Evolutionary conservation across 2,888 invertebrate genomes (phyloP).

Genomic region (Nomada ferruginata): DNA sequence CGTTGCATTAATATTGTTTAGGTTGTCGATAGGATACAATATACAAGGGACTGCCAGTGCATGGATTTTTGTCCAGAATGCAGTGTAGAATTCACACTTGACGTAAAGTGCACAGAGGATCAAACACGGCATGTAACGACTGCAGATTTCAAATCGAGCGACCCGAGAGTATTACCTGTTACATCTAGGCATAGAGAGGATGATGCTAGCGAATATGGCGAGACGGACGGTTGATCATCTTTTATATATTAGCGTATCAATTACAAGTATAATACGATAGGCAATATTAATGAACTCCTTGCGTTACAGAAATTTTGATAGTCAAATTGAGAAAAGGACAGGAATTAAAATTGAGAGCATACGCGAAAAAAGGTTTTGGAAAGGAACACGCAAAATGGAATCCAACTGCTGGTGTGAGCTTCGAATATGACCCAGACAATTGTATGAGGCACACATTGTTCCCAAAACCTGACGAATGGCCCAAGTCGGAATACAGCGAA

Average conservation of each 20-base stretch:
- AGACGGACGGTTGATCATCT: slow-evolving; percentile 91
- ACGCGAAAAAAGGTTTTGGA: slow-evolving; percentile 98
- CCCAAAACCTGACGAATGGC: slow-evolving; percentile 99
- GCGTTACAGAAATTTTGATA: slow-evolving; percentile 87
- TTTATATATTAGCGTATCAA: background rate
- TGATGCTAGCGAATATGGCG: slow-evolving; percentile 96
- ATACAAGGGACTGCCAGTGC: slow-evolving; percentile 97
- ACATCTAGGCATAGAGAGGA: slow-evolving; percentile 96
- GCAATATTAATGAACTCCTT: slow-evolving; percentile 75
- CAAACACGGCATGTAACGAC: slow-evolving; percentile 98
- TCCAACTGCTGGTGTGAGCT: slow-evolving; percentile 98
- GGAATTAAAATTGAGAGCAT: slow-evolving; percentile 96
- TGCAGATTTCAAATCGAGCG: slow-evolving; percentile 96
- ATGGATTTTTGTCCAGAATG: slow-evolving; percentile 99
- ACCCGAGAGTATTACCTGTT: slow-evolving; percentile 95
- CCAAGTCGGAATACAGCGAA: slow-evolving; percentile 98
- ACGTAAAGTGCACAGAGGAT: slow-evolving; percentile 97
- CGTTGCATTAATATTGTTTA: slow-evolving; percentile 51
- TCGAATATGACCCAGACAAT: slow-evolving; percentile 99
- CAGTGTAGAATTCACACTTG: slow-evolving; percentile 98
- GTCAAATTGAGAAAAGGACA: slow-evolving; percentile 93
- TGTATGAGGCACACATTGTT: slow-evolving; percentile 97
- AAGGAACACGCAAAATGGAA: slow-evolving; percentile 99
- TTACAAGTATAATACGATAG: background rate
- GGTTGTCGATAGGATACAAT: slow-evolving; percentile 96